A percentile compares a stretch with the other conserved stretches of the same genome.
Conservation (phyloP, 2,888 invertebrate genomes). For the Zele albiditarsus region DNA sequence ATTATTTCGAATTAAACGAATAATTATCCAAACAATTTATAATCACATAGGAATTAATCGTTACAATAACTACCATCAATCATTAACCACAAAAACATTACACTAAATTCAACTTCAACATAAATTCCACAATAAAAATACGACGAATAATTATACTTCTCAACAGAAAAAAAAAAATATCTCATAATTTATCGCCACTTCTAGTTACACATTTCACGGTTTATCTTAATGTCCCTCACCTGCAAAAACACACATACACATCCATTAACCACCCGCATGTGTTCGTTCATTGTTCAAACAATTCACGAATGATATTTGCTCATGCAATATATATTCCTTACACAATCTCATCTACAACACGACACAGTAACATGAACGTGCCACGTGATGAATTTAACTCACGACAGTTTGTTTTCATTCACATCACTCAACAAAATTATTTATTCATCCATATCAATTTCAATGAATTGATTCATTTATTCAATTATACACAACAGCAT, state of each 20-base stretch:
- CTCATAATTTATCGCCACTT: no score
- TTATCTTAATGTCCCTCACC: neutral
- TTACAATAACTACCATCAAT: no score
- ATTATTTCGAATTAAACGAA: no score
- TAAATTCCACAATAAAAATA: no score
- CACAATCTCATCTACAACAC: neutral
- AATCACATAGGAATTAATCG: no score
- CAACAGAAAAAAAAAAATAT: no score
- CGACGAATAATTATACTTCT: no score
- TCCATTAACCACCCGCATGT: neutral
- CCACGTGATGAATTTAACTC: neutral
- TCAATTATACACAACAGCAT: neutral
- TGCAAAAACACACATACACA: neutral
- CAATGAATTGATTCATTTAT: neutral
- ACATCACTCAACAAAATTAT: neutral
- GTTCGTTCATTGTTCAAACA: constrained; percentile 6
- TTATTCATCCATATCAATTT: neutral
- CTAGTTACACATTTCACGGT: no score
- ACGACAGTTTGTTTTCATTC: neutral
- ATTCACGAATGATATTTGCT: neutral
- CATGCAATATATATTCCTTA: neutral
- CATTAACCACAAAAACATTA: no score
- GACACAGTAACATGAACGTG: neutral
- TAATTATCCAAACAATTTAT: no score
- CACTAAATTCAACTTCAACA: no score